phyloP scores from a whole-genome alignment of 1,140 invertebrate species.

The Nasonia longicornis region DNA sequence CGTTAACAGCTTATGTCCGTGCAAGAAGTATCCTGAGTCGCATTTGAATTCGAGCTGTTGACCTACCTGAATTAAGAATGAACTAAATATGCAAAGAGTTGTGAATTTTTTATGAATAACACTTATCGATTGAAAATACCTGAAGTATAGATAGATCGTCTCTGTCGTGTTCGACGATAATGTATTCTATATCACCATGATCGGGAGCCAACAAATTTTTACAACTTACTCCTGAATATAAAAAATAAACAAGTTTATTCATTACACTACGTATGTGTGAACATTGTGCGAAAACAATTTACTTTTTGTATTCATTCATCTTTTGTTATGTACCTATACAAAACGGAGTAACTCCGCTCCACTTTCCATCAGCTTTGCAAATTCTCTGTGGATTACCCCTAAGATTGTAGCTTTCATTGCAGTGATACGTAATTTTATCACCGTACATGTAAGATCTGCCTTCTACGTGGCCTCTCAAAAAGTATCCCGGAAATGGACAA shows the following conservation, averaged over 20 bases:
- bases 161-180: constrained; percentile 60
- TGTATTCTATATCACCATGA: constrained; percentile 63
- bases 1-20: constrained; percentile 64
- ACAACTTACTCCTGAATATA: constrained; percentile 59
- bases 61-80: constrained; percentile 55
- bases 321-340: constrained; percentile 63
- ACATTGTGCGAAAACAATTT: background rate
- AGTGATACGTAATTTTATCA: constrained; percentile 70
- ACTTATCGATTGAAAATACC: constrained; percentile 42
- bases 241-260: background rate
- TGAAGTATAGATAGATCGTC: constrained; percentile 60
- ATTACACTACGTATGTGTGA: background rate
- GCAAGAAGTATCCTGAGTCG: constrained; percentile 61
- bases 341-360: constrained; percentile 67
- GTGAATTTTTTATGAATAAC: background rate
- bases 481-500: constrained; percentile 73
- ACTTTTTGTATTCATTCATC: background rate
- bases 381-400: constrained; percentile 63
- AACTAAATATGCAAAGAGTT: background rate
- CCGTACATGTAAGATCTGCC: constrained; percentile 71
- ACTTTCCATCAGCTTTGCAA: constrained; percentile 70
- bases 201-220: constrained; percentile 63
- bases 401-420: constrained; percentile 69
- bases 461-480: constrained; percentile 69
- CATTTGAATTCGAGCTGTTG: constrained; percentile 69